Percentiles rank a stretch among this genome's conserved stretches.
These are phyloP conservation scores for Samia ricini DNA, from an alignment of 1,140 invertebrate genomes.

Conservation along the genomic window DNA sequence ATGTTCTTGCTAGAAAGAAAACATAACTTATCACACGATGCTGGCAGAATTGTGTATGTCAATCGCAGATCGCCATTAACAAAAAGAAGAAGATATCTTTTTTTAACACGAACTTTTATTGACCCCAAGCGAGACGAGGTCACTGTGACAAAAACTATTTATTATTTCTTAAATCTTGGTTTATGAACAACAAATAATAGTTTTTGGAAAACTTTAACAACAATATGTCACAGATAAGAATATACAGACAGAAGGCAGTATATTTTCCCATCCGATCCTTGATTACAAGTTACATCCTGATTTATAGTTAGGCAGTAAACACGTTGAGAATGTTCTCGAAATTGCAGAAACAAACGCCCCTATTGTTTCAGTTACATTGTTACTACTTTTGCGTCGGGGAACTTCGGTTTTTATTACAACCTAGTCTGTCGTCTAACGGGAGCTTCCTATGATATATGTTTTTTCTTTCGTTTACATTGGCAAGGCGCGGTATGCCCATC, in stretches of 20 bases:
- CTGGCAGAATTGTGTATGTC: too few relatives aligned
- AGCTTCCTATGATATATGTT: neutral
- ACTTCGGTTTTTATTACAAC: neutral
- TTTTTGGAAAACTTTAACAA: neutral
- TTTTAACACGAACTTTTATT: too few relatives aligned
- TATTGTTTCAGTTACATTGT: neutral
- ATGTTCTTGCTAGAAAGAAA: too few relatives aligned
- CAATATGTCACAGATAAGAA: neutral
- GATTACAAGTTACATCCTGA: conserved; percentile 1
- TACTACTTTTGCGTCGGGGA: neutral
- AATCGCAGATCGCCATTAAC: too few relatives aligned
- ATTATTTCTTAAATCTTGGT: too few relatives aligned
- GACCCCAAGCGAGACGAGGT: too few relatives aligned
- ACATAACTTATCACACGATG: too few relatives aligned
- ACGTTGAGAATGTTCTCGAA: neutral
- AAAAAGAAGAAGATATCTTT: too few relatives aligned
- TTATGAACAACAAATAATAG: too few relatives aligned
- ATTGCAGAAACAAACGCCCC: neutral
- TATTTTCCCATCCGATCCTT: neutral
- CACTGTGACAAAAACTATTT: too few relatives aligned
- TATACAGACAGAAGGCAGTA: neutral
- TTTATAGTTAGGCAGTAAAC: neutral
- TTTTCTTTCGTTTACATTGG: too few relatives aligned
- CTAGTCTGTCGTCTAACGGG: neutral
- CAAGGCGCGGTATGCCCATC: too few relatives aligned